Conservation (phyloP, 92 coral and sea anemone species). For the Umimayanthus kanabou region DNA sequence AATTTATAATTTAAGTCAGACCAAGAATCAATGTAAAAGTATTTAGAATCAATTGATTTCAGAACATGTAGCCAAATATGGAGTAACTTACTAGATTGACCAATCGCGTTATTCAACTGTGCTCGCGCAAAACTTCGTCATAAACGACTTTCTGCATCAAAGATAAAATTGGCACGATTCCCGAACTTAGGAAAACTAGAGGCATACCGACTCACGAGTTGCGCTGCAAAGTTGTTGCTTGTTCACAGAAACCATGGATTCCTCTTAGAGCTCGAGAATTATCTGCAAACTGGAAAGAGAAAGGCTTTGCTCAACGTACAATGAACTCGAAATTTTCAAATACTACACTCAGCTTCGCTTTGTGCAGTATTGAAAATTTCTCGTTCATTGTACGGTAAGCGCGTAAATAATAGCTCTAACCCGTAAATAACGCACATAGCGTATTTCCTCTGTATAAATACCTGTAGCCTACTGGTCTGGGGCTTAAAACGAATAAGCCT, state of each 20-base stretch:
- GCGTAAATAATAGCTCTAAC: no score
- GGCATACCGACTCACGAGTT: no score
- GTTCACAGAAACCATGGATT: background rate
- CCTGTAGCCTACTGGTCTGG: slow-evolving; percentile 1
- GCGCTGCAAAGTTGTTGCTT: background rate
- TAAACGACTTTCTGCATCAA: no score
- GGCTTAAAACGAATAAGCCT: background rate
- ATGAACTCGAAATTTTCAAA: background rate
- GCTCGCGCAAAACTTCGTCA: no score
- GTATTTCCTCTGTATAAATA: background rate
- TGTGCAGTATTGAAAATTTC: background rate
- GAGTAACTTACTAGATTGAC: no score
- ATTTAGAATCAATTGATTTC: no score
- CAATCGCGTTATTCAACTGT: no score
- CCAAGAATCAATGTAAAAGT: no score
- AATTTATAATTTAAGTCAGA: no score
- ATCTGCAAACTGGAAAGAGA: background rate
- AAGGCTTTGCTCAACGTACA: background rate
- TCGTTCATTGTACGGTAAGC: background rate
- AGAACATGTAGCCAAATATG: no score
- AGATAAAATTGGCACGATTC: no score
- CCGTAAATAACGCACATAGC: background rate
- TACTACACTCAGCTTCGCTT: background rate
- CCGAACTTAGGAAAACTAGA: no score
- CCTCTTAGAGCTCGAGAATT: background rate